Conservation (phyloP, 1,140 invertebrate species). For the Brachionus sp. region DNA sequence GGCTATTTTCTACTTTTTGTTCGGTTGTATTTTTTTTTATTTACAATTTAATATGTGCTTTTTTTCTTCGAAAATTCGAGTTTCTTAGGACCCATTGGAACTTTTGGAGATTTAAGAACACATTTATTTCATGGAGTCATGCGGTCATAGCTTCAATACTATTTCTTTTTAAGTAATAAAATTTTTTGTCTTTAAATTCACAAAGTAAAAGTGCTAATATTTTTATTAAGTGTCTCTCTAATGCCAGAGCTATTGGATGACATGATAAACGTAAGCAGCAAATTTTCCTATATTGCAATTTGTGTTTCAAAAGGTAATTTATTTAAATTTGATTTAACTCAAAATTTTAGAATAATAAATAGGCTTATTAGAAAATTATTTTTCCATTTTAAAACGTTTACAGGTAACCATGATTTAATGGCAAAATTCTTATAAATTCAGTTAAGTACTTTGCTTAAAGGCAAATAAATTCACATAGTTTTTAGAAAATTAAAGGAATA, state of each 20-base stretch:
- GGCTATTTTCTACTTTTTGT: background rate
- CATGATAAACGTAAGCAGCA: constrained; percentile 42
- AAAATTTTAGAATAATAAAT: background rate
- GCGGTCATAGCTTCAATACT: constrained; percentile 14
- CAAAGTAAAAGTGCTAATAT: background rate
- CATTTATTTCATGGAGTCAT: constrained; percentile 39
- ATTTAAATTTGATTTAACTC: background rate
- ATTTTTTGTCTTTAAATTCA: background rate
- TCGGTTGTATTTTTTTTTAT: constrained; percentile 15
- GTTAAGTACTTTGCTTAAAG: background rate
- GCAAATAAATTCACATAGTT: background rate
- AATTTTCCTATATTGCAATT: constrained; percentile 36
- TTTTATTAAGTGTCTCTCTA: constrained; percentile 23
- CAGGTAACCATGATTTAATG: background rate
- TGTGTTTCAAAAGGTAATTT: constrained; percentile 36
- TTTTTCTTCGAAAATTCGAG: background rate
- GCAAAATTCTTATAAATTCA: background rate
- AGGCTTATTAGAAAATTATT: background rate
- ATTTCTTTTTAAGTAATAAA: background rate
- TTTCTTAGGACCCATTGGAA: constrained; percentile 33
- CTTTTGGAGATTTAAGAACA: constrained; percentile 44
- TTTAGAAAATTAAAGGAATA: background rate
- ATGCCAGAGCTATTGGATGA: constrained; percentile 14
- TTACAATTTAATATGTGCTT: constrained; percentile 12
- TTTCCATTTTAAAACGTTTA: background rate